phyloP scores from a whole-genome alignment of 2,113 vertebrate genomes.

The Helogale parvula region DNA sequence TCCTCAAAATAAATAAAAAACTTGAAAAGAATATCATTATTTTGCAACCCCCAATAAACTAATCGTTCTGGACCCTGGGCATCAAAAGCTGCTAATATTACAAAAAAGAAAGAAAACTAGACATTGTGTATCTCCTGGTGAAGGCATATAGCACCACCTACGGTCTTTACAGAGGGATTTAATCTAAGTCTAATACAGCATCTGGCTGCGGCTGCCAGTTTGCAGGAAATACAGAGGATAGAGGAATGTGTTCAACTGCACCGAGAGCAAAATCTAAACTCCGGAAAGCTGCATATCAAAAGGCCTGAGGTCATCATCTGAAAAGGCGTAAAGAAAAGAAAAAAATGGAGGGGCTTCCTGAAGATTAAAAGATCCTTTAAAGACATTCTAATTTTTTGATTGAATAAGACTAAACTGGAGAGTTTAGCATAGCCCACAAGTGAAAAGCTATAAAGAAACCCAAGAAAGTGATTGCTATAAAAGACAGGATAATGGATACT shows the following conservation, averaged over 20 bases:
- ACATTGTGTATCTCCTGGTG: not conserved
- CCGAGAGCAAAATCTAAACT: not conserved
- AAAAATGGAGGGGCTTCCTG: not conserved
- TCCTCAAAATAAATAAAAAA: too few relatives aligned
- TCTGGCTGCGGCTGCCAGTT: not conserved
- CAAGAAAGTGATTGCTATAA: not conserved
- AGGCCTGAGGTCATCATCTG: not conserved
- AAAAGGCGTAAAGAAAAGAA: not conserved
- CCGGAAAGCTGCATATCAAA: not conserved
- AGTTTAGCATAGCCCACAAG: not conserved
- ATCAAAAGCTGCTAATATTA: not conserved
- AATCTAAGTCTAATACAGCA: not conserved
- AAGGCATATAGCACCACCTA: slow-evolving; percentile 22
- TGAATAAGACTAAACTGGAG: not conserved
- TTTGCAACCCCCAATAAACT: not conserved
- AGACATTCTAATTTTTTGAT: not conserved
- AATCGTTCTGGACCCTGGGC: not conserved
- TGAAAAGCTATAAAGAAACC: not conserved
- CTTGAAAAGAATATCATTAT: not conserved
- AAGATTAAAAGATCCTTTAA: not conserved
- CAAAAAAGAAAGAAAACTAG: not conserved
- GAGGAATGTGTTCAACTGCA: not conserved
- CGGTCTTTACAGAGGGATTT: not conserved
- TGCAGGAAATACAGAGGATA: not conserved
- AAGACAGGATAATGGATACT: not conserved